Base-by-base conservation (phyloP, 2,888 invertebrate genomes). In the Crepidodera aurea region DNA sequence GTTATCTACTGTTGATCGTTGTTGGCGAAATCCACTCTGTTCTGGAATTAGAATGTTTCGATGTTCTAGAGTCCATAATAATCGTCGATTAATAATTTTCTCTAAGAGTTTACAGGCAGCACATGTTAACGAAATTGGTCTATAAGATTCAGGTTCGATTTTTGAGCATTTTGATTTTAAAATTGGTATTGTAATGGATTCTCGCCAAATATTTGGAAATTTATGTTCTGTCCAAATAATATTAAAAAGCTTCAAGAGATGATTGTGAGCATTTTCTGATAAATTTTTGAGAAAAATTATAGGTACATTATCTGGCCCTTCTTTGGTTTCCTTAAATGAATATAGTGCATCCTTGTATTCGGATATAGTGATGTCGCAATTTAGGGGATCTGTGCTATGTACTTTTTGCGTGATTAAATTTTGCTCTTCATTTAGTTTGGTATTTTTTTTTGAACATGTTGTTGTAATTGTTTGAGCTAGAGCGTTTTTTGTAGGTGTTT, bases 261-360 rank as follows among this genome's bases (percentile, higher is more conserved):
- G 10, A 15, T 12, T 10, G n/a, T 25, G 18, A 1, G 50, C 48
- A 5, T 37, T 39, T 10, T 13, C 6, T 10, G 50, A 50, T 2
- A 60, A 19, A 13, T 54, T 54, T n/a, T n/a, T 8, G 2, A 60
- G 13, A 16, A 60, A 40, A 2, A 60, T 60, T 8, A 29, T 18
- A 1, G 50, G 60, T 12, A 54, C 54, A 8, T 27, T 37, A 48
- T 60, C 54, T 1, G 60, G 60, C 1, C 54, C 60, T 1, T 48
- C 15, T n/a, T 16, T n/a, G 8, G 48, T 16, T 8, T 40, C 16
- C 34, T 48, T 60, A 39, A 1, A 27, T 6, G 25, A 22, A 1
- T 40, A 16, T 2, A 57, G 25, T 39, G 48, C 40, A 10, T 50
- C 2, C 6, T 16, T 1, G 1, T 22, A 25, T 16, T 48, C 22